Conservation (phyloP, 1,140 invertebrate species). For the Calliphora vicina region DNA sequence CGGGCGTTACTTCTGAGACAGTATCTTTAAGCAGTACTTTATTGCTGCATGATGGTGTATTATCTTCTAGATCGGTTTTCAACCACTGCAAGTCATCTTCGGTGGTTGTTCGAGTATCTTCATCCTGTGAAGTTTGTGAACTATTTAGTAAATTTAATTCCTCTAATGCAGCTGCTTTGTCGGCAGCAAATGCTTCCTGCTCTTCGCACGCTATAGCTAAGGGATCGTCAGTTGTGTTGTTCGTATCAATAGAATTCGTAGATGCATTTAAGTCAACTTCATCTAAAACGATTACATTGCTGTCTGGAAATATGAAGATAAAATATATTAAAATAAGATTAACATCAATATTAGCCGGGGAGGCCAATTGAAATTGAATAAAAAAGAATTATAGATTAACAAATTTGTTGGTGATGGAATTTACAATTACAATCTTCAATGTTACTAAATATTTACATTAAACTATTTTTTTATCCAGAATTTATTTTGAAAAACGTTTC, state of each 20-base stretch:
- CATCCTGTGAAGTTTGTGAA: neutral
- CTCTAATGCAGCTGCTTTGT: neutral
- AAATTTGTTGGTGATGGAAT: too few relatives aligned
- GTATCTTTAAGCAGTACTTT: conserved; percentile 42
- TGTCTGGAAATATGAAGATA: conserved; percentile 47
- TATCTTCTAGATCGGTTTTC: neutral
- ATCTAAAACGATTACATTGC: conserved; percentile 55
- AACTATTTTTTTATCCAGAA: too few relatives aligned
- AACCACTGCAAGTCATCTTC: conserved; percentile 49
- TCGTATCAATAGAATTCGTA: conserved; percentile 39
- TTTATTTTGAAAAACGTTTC: too few relatives aligned
- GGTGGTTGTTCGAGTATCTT: neutral
- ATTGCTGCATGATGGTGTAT: neutral
- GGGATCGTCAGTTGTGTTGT: conserved; percentile 49
- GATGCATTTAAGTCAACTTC: conserved; percentile 54
- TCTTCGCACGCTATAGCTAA: conserved; percentile 4
- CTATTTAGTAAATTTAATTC: conserved; percentile 22
- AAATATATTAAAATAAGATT: too few relatives aligned
- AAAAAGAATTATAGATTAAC: too few relatives aligned
- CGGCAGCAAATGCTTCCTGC: conserved; percentile 41
- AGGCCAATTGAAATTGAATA: too few relatives aligned
- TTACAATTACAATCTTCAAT: too few relatives aligned
- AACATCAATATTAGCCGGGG: too few relatives aligned
- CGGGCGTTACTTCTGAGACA: conserved; percentile 41
- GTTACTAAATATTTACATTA: too few relatives aligned